phyloP scores from a whole-genome alignment of 2,888 invertebrate genomes.

The Drosophila greeni region DNA sequence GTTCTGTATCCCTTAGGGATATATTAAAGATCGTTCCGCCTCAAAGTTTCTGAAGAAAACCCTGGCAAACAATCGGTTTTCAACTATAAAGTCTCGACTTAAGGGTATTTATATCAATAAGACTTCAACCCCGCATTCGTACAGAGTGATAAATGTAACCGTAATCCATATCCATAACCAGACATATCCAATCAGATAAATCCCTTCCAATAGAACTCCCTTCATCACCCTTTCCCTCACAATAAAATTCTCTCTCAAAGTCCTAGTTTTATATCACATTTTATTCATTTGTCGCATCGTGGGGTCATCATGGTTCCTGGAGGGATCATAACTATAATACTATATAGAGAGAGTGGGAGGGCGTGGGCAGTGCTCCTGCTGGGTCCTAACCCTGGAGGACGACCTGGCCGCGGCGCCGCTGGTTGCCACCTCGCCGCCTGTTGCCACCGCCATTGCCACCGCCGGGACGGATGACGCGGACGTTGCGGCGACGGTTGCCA shows the following conservation, averaged over 20 bases:
- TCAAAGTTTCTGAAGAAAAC: too few species aligned
- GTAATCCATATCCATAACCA: too few species aligned
- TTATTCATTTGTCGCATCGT: slow-evolving; percentile 52
- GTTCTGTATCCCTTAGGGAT: too few species aligned
- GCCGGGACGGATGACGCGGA: slow-evolving; percentile 48
- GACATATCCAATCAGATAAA: too few species aligned
- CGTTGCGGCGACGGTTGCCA: slow-evolving; percentile 55
- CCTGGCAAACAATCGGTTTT: too few species aligned
- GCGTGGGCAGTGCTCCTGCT: background rate
- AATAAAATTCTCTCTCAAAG: too few species aligned
- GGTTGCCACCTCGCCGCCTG: slow-evolving; percentile 50
- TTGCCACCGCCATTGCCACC: slow-evolving; percentile 40
- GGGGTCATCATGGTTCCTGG: slow-evolving; percentile 22
- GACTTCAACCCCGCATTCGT: too few species aligned
- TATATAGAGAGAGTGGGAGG: slow-evolving; percentile 34
- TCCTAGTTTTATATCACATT: slow-evolving; percentile 56
- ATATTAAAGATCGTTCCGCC: too few species aligned
- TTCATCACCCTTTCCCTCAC: background rate
- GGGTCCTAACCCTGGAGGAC: slow-evolving; percentile 46
- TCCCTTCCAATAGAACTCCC: background rate
- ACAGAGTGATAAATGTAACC: too few species aligned
- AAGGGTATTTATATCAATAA: too few species aligned
- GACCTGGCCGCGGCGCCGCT: slow-evolving; percentile 54
- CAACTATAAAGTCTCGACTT: too few species aligned
- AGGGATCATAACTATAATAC: slow-evolving; percentile 70